These are phyloP conservation scores for Glandiceps talaboti DNA, from an alignment of 53 echinoderm and acorn worm genomes.

Conservation along the genomic window DNA sequence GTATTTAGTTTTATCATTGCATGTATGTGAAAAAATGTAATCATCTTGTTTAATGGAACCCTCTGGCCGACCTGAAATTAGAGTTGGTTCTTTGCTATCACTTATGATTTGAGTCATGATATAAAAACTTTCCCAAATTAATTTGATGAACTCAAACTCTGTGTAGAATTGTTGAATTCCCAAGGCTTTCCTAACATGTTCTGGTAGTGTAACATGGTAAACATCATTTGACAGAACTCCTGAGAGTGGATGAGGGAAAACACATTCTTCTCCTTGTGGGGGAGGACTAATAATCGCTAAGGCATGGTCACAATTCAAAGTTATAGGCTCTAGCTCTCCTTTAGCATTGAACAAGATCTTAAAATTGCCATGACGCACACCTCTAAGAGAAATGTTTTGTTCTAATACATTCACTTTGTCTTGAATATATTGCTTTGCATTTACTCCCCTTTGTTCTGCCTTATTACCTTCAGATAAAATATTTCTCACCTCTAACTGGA, in stretches of 20 bases:
- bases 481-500: conserved; percentile 35
- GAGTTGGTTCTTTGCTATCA: neutral
- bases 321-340: conserved; percentile 11
- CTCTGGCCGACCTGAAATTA: neutral
- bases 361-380: conserved; percentile 15
- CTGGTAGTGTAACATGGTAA: neutral
- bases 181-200: neutral
- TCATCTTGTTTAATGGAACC: neutral
- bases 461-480: conserved; percentile 24
- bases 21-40: neutral
- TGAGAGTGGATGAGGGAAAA: conserved; percentile 6
- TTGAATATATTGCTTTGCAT: conserved; percentile 1
- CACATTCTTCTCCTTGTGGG: conserved; percentile 3
- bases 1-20: neutral
- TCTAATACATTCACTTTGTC: neutral
- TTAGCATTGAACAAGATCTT: conserved; percentile 9
- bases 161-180: neutral
- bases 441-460: conserved; percentile 3
- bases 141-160: neutral
- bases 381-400: conserved; percentile 5
- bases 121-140: neutral
- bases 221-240: conserved; percentile 8
- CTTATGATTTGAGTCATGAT: neutral
- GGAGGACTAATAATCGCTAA: conserved; percentile 7
- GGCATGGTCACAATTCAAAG: conserved; percentile 17